Conservation (phyloP, 2,113 vertebrate species). For the Podarcis raffonei region DNA sequence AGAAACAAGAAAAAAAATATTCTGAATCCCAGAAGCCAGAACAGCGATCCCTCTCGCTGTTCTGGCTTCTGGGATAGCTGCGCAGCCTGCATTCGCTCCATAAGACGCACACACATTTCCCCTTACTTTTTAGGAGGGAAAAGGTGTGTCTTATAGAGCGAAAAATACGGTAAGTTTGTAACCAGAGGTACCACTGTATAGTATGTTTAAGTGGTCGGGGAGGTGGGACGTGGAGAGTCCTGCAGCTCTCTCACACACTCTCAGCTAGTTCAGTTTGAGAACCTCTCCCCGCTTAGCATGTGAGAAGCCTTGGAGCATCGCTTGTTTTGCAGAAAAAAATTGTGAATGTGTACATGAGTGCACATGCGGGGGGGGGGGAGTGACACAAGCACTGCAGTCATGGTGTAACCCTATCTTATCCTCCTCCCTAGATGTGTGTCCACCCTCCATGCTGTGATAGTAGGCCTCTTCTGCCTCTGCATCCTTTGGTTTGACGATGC, state of each 20-base stretch:
- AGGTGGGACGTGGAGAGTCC: not conserved
- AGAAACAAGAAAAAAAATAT: too few relatives aligned
- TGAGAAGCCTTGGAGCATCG: not conserved
- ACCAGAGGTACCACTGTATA: not conserved
- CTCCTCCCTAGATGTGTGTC: constrained; percentile 74
- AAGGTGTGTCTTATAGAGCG: too few relatives aligned
- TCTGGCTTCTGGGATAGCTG: too few relatives aligned
- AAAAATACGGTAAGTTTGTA: too few relatives aligned
- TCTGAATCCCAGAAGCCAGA: too few relatives aligned
- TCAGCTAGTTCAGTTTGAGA: not conserved
- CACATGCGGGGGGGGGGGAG: accelerated
- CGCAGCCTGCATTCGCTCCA: too few relatives aligned
- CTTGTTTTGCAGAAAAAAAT: not conserved
- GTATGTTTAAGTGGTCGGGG: too few relatives aligned
- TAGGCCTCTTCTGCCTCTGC: constrained; percentile 81
- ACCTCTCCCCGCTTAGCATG: not conserved
- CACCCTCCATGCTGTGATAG: constrained; percentile 78
- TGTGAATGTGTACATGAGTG: not conserved
- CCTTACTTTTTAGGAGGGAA: too few relatives aligned
- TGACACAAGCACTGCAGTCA: not conserved
- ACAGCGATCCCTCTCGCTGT: too few relatives aligned
- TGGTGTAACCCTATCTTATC: not conserved
- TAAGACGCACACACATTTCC: too few relatives aligned
- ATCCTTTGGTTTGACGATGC: constrained; percentile 81
- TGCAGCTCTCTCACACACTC: too few relatives aligned